Evolutionary conservation across 2,888 invertebrate species (phyloP).

Genomic region (Ichneumoninae sp.): DNA sequence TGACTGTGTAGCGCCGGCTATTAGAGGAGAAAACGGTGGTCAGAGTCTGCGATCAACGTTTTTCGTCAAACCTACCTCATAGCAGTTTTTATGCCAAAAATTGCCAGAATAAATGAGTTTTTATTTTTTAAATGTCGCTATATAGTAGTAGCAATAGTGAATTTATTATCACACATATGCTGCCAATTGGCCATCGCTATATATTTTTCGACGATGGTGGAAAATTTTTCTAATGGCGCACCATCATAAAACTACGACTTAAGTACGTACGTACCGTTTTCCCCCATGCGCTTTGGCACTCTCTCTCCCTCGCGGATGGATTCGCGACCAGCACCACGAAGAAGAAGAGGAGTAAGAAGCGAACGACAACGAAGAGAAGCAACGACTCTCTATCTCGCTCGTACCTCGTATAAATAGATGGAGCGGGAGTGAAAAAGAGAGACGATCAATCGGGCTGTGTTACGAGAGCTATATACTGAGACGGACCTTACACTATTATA

Average conservation of each 20-base stretch:
- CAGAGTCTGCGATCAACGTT: no score
- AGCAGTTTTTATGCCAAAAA: no score
- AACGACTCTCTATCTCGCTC: conserved; percentile 26
- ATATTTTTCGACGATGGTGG: not conserved
- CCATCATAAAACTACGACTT: not conserved
- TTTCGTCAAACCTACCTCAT: no score
- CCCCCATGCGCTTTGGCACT: not conserved
- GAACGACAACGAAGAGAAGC: conserved; percentile 12
- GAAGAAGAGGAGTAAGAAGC: conserved; percentile 31
- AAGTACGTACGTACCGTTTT: not conserved
- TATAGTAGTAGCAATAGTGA: no score
- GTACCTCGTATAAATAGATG: conserved; percentile 60
- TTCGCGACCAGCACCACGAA: conserved; percentile 3
- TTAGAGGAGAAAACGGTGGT: no score
- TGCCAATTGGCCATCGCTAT: no score
- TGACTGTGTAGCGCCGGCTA: no score
- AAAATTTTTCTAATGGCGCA: not conserved
- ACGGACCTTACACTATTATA: conserved; percentile 53
- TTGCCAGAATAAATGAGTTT: no score
- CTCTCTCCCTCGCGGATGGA: not conserved
- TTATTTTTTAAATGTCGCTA: no score
- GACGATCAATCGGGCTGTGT: conserved; percentile 61
- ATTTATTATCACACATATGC: no score
- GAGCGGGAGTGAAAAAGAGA: conserved; percentile 55
- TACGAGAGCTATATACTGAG: conserved; percentile 51